A percentile compares a stretch with the other conserved stretches of the same genome.
phyloP scores from a whole-genome alignment of 2,113 vertebrate genomes.

The Rhinoptilus africanus region DNA sequence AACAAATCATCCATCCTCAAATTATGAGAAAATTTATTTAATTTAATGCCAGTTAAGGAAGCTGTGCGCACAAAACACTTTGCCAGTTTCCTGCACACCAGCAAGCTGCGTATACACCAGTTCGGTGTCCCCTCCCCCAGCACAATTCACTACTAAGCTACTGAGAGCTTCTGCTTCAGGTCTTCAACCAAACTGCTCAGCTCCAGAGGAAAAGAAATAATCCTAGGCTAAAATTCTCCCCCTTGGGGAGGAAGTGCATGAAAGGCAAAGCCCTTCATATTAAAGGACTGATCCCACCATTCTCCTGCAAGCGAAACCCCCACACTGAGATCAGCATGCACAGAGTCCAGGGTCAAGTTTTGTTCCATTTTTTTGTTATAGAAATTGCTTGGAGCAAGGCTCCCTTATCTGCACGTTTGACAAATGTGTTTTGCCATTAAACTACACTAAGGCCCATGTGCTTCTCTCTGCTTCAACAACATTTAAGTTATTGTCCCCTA shows the following conservation, averaged over 20 bases:
- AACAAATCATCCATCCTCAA: neutral
- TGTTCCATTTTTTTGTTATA: neutral
- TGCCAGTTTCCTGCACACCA: neutral
- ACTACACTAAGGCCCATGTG: neutral
- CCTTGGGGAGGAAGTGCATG: neutral
- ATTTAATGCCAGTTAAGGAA: neutral
- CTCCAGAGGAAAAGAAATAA: neutral
- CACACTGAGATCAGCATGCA: neutral
- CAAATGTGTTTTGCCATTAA: slow-evolving; percentile 18
- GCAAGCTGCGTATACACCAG: neutral
- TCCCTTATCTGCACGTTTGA: neutral
- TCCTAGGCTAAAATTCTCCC: neutral
- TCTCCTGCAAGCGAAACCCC: neutral
- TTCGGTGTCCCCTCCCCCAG: rapidly evolving
- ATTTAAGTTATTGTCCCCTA: neutral
- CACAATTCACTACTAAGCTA: neutral
- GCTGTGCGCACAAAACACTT: neutral
- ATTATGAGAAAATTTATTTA: neutral
- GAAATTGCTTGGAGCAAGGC: neutral
- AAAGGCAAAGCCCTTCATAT: neutral
- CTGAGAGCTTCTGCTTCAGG: neutral
- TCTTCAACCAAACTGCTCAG: neutral
- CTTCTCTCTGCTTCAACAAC: neutral
- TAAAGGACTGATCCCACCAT: neutral
- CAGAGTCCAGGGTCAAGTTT: neutral